Conservation (phyloP, 2,113 vertebrate species). For the Phycodurus eques region DNA sequence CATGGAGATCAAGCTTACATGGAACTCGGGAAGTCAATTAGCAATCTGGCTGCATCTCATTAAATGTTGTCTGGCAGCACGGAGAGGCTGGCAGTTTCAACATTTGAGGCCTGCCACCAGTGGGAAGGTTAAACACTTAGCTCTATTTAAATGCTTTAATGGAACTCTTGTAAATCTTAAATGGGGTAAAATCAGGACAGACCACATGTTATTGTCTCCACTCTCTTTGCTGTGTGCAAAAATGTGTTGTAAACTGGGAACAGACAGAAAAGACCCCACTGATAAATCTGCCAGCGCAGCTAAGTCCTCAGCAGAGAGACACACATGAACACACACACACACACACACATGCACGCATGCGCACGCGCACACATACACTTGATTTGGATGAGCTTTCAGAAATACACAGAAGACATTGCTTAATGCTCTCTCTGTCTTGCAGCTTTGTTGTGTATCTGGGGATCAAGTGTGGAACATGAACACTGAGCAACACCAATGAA, state of each 20-base stretch:
- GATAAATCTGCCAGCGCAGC: slow-evolving; percentile 70
- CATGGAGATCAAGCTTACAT: slow-evolving; percentile 67
- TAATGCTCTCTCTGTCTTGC: slow-evolving; percentile 40
- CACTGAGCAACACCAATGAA: slow-evolving; percentile 7
- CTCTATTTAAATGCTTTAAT: slow-evolving; percentile 49
- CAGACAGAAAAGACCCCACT: slow-evolving; percentile 56
- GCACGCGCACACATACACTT: not conserved
- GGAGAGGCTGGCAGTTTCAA: slow-evolving; percentile 31
- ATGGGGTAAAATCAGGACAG: slow-evolving; percentile 64
- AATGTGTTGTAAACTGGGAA: slow-evolving; percentile 42
- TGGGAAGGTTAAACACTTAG: slow-evolving; percentile 29
- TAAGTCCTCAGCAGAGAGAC: slow-evolving; percentile 41
- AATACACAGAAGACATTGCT: slow-evolving; percentile 48
- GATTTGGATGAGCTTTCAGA: slow-evolving; percentile 53
- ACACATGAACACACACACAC: not conserved
- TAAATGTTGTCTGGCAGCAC: slow-evolving; percentile 48
- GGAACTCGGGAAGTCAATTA: slow-evolving; percentile 77
- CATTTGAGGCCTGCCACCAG: slow-evolving; percentile 51
- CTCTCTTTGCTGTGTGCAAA: slow-evolving; percentile 44
- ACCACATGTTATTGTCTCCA: slow-evolving; percentile 61
- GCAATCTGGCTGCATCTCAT: slow-evolving; percentile 73
- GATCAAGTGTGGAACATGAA: slow-evolving; percentile 47
- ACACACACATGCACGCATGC: too few species aligned
- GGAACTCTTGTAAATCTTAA: slow-evolving; percentile 58
- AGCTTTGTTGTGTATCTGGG: slow-evolving; percentile 52